phyloP scores from a whole-genome alignment of 2,888 invertebrate species.

The Callyntrura sp. region DNA sequence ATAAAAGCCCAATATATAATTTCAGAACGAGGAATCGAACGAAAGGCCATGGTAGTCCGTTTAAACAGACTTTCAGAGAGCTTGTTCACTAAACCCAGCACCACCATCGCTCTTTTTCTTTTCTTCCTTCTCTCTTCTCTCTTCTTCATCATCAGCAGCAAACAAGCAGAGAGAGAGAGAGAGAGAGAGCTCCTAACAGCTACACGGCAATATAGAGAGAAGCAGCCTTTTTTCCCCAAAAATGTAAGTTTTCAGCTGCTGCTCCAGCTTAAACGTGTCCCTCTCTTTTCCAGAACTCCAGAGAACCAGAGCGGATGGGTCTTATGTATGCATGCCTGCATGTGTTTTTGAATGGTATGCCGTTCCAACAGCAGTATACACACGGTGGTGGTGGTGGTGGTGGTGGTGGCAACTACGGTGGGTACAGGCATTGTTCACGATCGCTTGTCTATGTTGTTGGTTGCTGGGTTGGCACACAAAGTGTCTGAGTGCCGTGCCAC shows the following conservation, averaged over 20 bases:
- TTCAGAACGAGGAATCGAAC: slow-evolving; percentile 12
- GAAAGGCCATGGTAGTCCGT: too few relatives aligned
- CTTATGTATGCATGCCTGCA: slow-evolving; percentile 37
- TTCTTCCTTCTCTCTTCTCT: too few relatives aligned
- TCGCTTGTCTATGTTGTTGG: neutral
- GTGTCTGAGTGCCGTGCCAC: slow-evolving; percentile 23
- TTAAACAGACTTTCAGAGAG: slow-evolving; percentile 7
- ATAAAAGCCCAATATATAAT: slow-evolving; percentile 38
- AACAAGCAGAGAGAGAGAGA: too few relatives aligned
- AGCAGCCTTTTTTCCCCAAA: slow-evolving; percentile 45
- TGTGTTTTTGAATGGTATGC: slow-evolving; percentile 39
- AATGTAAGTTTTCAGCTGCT: slow-evolving; percentile 25
- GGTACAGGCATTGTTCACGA: slow-evolving; percentile 57
- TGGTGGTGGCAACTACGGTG: too few relatives aligned
- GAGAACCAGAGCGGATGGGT: too few relatives aligned
- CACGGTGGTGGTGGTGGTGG: slow-evolving; percentile 30
- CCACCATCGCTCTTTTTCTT: slow-evolving; percentile 16
- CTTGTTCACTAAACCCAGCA: neutral
- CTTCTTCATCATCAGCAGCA: too few relatives aligned
- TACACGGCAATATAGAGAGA: too few relatives aligned
- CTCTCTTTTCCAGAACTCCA: too few relatives aligned
- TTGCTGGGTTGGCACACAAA: neutral
- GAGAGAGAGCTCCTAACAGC: too few relatives aligned
- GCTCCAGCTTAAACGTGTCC: slow-evolving; percentile 6
- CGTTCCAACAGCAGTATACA: too few relatives aligned